Percentiles rank a stretch among this genome's conserved stretches.
Conservation (phyloP, 2,797 vertebrate genomes). For the Morelia viridis region DNA sequence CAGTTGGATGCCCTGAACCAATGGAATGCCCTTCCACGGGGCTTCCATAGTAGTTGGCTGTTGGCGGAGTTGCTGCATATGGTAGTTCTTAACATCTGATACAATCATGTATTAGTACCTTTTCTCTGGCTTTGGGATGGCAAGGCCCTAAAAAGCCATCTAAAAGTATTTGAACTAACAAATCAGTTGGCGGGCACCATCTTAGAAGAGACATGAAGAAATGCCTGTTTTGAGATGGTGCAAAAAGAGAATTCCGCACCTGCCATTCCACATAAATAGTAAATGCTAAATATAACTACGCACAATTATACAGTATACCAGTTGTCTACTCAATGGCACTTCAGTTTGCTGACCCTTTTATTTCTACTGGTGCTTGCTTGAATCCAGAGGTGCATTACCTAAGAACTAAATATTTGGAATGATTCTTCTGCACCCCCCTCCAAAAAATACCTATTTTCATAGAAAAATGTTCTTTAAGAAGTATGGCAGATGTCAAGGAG, state of each 20-base stretch:
- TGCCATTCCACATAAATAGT: background rate
- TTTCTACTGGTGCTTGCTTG: background rate
- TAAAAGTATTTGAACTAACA: background rate
- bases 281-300: background rate
- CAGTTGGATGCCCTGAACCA: background rate
- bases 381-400: background rate
- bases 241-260: background rate
- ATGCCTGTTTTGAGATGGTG: background rate
- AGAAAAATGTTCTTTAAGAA: background rate
- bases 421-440: conserved; percentile 7
- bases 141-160: background rate
- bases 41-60: background rate
- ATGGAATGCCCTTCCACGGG: background rate
- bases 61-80: background rate
- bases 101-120: background rate
- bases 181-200: background rate
- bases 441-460: background rate
- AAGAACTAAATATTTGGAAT: background rate
- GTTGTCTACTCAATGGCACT: background rate
- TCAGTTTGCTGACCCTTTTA: background rate
- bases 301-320: background rate
- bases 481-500: conserved; percentile 8
- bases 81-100: background rate
- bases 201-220: background rate
- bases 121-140: background rate